These are phyloP conservation scores for Peromyscus nudipes DNA, from an alignment of 2,797 vertebrate genomes.

Conservation along the genomic window DNA sequence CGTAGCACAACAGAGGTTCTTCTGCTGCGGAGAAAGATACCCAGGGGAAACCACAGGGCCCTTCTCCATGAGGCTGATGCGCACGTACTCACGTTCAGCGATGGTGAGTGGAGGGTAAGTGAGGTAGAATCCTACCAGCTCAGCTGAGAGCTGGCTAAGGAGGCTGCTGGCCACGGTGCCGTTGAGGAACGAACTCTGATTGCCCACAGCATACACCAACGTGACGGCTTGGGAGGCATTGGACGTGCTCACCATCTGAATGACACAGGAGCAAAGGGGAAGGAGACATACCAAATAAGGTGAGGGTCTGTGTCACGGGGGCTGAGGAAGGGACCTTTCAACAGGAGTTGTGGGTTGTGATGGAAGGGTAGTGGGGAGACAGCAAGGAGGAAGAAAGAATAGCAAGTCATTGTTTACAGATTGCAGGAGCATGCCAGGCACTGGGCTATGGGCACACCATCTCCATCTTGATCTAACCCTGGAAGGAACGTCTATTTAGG, in stretches of 20 bases:
- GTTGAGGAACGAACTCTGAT: slow-evolving; percentile 93
- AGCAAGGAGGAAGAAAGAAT: slow-evolving; percentile 69
- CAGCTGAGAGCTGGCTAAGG: slow-evolving; percentile 96
- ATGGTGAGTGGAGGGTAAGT: slow-evolving; percentile 97
- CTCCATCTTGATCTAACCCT: not conserved
- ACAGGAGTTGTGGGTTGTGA: slow-evolving; percentile 7
- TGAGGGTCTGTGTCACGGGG: slow-evolving; percentile 58
- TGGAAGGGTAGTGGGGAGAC: slow-evolving; percentile 52
- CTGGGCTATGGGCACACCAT: not conserved
- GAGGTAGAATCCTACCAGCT: slow-evolving; percentile 98
- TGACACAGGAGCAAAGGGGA: slow-evolving; percentile 75
- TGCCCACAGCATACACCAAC: slow-evolving; percentile 95
- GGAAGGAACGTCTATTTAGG: not conserved
- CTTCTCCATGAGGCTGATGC: rapidly evolving
- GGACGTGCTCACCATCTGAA: slow-evolving; percentile 95
- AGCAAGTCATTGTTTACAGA: not conserved
- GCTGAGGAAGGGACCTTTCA: not conserved
- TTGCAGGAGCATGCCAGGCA: rapidly evolving
- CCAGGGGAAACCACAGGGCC: not conserved
- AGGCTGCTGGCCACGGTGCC: slow-evolving; percentile 96
- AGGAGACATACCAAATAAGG: slow-evolving; percentile 73
- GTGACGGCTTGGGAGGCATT: slow-evolving; percentile 93
- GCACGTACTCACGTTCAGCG: slow-evolving; percentile 94
- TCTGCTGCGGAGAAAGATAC: not conserved
- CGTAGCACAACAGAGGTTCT: not conserved